Evolutionary conservation across 2,888 invertebrate genomes (phyloP).

Genomic region (Opisthograptis luteolata): DNA sequence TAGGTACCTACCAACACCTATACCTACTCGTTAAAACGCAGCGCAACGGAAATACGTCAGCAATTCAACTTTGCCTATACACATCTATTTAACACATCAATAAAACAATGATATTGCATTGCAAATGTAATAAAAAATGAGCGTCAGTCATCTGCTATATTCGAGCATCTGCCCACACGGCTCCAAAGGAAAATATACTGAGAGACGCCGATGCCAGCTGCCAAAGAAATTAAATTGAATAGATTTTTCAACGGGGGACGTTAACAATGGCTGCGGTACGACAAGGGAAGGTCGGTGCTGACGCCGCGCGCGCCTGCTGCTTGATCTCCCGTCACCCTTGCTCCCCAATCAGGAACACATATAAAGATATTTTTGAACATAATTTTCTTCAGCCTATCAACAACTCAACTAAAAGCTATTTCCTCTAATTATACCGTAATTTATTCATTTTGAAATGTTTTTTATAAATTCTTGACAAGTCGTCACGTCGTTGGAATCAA

Average conservation of each 20-base stretch:
- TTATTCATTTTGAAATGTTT: slow-evolving; percentile 37
- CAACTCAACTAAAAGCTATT: slow-evolving; percentile 34
- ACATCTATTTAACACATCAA: slow-evolving; percentile 62
- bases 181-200: slow-evolving; percentile 74
- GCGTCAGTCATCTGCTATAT: slow-evolving; percentile 74
- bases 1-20: slow-evolving; percentile 32
- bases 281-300: slow-evolving; percentile 67
- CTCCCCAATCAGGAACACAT: slow-evolving; percentile 32
- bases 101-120: slow-evolving; percentile 78
- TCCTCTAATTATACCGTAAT: slow-evolving; percentile 43
- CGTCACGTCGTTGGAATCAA: slow-evolving; percentile 20
- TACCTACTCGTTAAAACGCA: slow-evolving; percentile 36
- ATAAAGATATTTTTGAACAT: slow-evolving; percentile 28
- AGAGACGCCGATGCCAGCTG: slow-evolving; percentile 68
- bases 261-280: slow-evolving; percentile 70
- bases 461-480: slow-evolving; percentile 28
- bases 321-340: slow-evolving; percentile 29
- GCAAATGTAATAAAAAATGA: slow-evolving; percentile 71
- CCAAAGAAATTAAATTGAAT: slow-evolving; percentile 81
- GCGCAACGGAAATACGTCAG: slow-evolving; percentile 54
- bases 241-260: slow-evolving; percentile 75
- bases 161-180: slow-evolving; percentile 69
- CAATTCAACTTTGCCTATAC: slow-evolving; percentile 51
- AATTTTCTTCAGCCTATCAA: slow-evolving; percentile 38
- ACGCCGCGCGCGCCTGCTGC: slow-evolving; percentile 46